These are phyloP conservation scores for Heterodera carotae DNA, from an alignment of 1,140 invertebrate species.

Conservation along the genomic window DNA sequence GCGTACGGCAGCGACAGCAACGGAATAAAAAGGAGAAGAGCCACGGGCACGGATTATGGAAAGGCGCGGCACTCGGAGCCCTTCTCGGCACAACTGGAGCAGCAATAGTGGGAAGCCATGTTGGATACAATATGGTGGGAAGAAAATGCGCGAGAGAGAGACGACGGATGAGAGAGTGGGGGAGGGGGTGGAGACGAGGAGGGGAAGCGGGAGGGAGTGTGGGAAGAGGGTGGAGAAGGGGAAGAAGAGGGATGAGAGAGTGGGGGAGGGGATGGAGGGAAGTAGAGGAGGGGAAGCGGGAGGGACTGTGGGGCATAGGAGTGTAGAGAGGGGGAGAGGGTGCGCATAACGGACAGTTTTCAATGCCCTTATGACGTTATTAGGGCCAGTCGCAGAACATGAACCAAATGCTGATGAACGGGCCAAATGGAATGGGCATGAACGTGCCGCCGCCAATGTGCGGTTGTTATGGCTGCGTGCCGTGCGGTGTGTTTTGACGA, in stretches of 20 bases:
- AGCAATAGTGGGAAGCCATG: not conserved
- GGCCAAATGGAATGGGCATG: not conserved
- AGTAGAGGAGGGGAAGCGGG: too few species aligned
- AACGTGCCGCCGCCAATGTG: not conserved
- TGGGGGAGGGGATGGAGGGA: too few species aligned
- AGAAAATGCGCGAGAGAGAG: not conserved
- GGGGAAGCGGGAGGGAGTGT: too few species aligned
- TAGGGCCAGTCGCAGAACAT: not conserved
- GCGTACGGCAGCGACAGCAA: not conserved
- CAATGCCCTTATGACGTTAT: not conserved
- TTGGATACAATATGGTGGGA: not conserved
- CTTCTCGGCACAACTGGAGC: not conserved
- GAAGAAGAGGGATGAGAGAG: too few species aligned
- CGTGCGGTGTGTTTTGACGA: constrained; percentile 10
- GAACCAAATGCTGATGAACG: not conserved
- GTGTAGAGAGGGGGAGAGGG: too few species aligned
- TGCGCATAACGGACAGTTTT: not conserved
- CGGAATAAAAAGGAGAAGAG: not conserved
- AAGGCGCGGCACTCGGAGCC: not conserved
- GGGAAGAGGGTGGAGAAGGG: too few species aligned
- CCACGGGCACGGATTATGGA: not conserved
- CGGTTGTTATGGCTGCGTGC: constrained; percentile 4
- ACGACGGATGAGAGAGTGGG: too few species aligned
- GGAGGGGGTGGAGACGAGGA: too few species aligned
- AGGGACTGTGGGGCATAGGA: too few species aligned